A percentile compares a stretch with the other conserved stretches of the same genome.
phyloP scores from a whole-genome alignment of 2,113 vertebrate species.

The Globicephala melas region DNA sequence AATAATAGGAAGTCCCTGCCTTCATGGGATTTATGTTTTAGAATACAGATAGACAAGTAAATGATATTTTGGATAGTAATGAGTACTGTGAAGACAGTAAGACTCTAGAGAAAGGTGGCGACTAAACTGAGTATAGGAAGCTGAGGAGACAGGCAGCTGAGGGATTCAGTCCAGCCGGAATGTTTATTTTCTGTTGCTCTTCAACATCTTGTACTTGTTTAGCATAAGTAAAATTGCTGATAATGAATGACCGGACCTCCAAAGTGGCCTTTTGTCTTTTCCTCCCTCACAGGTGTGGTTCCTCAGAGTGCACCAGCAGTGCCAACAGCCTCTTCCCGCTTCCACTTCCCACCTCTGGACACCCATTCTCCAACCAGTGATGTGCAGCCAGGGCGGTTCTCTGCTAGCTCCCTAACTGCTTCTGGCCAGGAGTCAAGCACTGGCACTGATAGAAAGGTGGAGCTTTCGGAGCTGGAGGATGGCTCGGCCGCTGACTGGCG shows the following conservation, averaged over 20 bases:
- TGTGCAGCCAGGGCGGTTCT: constrained; percentile 68
- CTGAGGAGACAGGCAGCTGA: neutral
- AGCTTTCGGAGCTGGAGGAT: constrained; percentile 74
- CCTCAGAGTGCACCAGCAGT: constrained; percentile 86
- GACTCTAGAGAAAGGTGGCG: neutral
- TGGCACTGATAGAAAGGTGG: constrained; percentile 61
- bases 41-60: neutral
- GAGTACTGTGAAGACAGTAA: neutral
- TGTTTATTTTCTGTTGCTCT: neutral
- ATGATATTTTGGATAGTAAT: neutral
- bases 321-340: constrained; percentile 83
- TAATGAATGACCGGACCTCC: neutral
- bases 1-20: neutral
- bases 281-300: constrained; percentile 76
- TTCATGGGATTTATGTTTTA: neutral
- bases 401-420: neutral
- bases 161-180: neutral
- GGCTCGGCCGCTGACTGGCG: constrained; percentile 76
- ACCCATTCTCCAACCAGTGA: constrained; percentile 79
- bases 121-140: neutral
- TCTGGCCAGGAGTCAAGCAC: constrained; percentile 59
- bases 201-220: neutral
- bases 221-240: neutral
- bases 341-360: constrained; percentile 83
- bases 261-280: neutral